These are phyloP conservation scores for Puma concolor DNA, from an alignment of 2,113 vertebrate genomes.

Conservation along the genomic window DNA sequence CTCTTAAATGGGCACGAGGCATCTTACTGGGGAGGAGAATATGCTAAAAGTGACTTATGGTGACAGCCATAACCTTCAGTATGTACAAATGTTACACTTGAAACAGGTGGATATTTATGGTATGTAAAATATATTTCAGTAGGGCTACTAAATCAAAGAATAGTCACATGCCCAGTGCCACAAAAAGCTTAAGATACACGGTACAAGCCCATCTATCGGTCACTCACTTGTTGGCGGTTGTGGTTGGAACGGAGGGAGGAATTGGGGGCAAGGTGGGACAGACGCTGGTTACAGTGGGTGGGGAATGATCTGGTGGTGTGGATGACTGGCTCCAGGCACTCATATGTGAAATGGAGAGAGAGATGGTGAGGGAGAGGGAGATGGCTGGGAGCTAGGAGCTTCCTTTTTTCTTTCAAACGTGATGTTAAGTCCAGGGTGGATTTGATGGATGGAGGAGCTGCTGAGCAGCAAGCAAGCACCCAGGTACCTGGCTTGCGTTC, in stretches of 20 bases:
- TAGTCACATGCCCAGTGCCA: neutral
- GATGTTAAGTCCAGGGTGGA: neutral
- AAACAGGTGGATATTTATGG: neutral
- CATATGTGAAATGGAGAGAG: neutral
- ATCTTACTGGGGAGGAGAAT: neutral
- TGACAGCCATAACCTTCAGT: neutral
- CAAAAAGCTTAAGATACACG: neutral
- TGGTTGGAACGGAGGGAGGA: neutral
- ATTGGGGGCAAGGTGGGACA: neutral
- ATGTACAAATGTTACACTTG: neutral
- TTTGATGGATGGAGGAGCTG: neutral
- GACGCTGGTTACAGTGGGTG: neutral
- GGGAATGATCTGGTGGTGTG: neutral
- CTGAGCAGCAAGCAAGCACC: neutral
- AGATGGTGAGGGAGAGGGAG: neutral
- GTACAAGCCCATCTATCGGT: neutral
- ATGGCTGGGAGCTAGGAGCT: neutral
- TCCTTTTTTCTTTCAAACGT: constrained; percentile 21
- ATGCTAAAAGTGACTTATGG: neutral
- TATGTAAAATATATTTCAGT: neutral
- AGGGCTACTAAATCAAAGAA: neutral
- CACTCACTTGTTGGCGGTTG: neutral
- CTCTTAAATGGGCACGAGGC: neutral
- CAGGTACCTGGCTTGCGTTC: neutral
- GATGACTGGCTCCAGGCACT: constrained; percentile 61